Evolutionary conservation across 1,140 invertebrate genomes (phyloP), one percentile per base, ranked within the genome.

Genomic region (Archegozetes longisetosus): DNA sequence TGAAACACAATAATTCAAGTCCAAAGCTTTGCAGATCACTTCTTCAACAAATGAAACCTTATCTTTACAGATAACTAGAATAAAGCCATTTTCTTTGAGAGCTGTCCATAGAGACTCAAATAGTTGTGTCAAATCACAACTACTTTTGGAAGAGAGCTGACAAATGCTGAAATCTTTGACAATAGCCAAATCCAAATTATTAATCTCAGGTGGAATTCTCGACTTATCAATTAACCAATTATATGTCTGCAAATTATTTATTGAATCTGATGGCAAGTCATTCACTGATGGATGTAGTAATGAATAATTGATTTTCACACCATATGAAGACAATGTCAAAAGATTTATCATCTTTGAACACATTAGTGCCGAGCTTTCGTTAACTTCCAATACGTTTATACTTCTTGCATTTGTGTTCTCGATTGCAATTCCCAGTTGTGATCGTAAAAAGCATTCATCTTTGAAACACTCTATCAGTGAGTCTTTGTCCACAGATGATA

Each of bases 11-110:
- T n/a, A n/a, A n/a, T n/a, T n/a, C n/a, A n/a, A n/a, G n/a, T n/a
- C n/a, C n/a, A n/a, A n/a, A n/a, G n/a, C n/a, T n/a, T n/a, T n/a
- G n/a, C n/a, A n/a, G n/a, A n/a, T n/a, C n/a, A n/a, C n/a, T n/a
- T n/a, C n/a, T n/a, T n/a, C n/a, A n/a, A n/a, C n/a, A n/a, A n/a
- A n/a, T n/a, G n/a, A n/a, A n/a, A n/a, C n/a, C n/a, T n/a, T n/a
- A n/a, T n/a, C n/a, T n/a, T n/a, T n/a, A n/a, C n/a, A 85, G 69
- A 88, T 80, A 6, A 87, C 70, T 46, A 94, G 72, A 1, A 89
- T 63, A 68, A 90, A 85, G 20, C 88, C 88, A 50, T 79, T 78
- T 0, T 78, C 69, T 62, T 78, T 81, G 2, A 92, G 68, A 26
- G 82, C 77, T n/a, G 71, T 72, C 6, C 24, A 40, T 4, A 65